Conservation (phyloP, 2,113 vertebrate species). For the Clarias macrocephalus region DNA sequence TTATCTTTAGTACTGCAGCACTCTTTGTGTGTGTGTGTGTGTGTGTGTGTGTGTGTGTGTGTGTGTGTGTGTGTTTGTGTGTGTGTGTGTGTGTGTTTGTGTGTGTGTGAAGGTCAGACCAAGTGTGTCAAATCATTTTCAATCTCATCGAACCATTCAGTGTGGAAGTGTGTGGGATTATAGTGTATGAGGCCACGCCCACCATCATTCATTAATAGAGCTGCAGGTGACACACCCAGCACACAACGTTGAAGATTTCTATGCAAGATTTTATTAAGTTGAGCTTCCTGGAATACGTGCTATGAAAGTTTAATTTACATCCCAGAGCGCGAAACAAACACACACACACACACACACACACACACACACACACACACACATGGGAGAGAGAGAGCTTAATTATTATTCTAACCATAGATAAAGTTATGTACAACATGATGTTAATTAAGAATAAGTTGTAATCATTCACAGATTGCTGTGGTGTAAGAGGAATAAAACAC, state of each 20-base stretch:
- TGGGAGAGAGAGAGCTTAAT: neutral
- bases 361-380: neutral
- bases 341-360: neutral
- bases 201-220: neutral
- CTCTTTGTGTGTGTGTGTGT: neutral
- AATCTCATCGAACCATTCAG: neutral
- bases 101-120: neutral
- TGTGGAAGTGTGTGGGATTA: neutral
- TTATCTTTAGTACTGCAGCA: too few relatives aligned
- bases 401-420: neutral
- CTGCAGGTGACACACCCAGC: neutral
- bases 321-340: neutral
- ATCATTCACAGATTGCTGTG: neutral
- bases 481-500: neutral
- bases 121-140: neutral
- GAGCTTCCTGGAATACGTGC: neutral
- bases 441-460: neutral
- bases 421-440: neutral
- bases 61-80: neutral
- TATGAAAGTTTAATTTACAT: neutral
- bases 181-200: neutral
- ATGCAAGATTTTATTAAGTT: neutral
- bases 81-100: neutral
- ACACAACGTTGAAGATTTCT: neutral
- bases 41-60: slow-evolving; percentile 2